These are phyloP conservation scores for Stenotaenia linearis DNA, from an alignment of 2,888 invertebrate genomes.

Conservation along the genomic window DNA sequence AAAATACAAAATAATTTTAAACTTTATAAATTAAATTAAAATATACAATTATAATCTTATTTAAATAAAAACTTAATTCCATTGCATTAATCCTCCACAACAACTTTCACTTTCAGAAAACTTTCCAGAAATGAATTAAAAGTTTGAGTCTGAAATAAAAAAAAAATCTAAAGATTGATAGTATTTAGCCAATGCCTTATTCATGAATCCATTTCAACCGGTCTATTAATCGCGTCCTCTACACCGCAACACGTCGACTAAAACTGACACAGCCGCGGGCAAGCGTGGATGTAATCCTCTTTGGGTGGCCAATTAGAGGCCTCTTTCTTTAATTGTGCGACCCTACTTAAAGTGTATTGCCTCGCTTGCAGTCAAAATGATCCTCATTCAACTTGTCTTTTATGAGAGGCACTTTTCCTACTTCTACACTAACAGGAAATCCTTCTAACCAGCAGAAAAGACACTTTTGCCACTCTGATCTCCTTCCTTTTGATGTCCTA, in stretches of 20 bases:
- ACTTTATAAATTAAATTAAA: no score
- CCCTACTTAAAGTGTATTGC: constrained; percentile 18
- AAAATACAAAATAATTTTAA: no score
- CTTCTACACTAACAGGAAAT: constrained; percentile 26
- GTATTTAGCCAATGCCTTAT: neutral
- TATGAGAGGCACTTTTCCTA: constrained; percentile 24
- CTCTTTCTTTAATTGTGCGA: constrained; percentile 22
- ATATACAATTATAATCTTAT: no score
- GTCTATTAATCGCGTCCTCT: neutral
- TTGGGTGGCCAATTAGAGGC: constrained; percentile 23
- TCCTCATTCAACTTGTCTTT: constrained; percentile 26
- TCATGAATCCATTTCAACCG: neutral
- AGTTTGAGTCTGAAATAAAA: neutral
- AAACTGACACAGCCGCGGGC: constrained; percentile 15
- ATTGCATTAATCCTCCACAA: no score
- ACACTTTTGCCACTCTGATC: constrained; percentile 26
- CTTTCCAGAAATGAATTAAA: neutral
- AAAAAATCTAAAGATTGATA: neutral
- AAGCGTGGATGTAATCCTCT: constrained; percentile 12
- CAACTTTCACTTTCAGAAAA: no score
- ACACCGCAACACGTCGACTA: constrained; percentile 17
- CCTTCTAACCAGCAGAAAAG: constrained; percentile 26
- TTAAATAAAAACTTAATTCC: no score
- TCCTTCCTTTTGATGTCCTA: constrained; percentile 21
- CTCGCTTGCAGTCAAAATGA: constrained; percentile 22